Evolutionary conservation across 1,140 invertebrate genomes (phyloP).

Genomic region (Caerostris extrusa): DNA sequence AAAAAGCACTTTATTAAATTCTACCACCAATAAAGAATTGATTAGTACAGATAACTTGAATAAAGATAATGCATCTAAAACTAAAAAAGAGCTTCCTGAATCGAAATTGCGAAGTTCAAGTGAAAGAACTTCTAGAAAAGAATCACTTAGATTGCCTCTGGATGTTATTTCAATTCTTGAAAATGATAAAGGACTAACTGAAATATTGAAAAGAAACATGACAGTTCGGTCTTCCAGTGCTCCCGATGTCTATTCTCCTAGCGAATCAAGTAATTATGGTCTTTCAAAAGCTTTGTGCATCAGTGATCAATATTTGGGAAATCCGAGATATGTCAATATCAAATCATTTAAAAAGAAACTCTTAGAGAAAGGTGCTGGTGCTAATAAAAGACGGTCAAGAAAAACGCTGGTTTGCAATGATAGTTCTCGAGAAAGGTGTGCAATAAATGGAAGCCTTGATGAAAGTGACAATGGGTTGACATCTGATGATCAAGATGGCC

Average conservation of each 20-base stretch:
- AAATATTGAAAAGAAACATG: not conserved
- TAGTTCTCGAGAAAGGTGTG: not conserved
- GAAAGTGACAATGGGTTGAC: slow-evolving; percentile 68
- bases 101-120: not conserved
- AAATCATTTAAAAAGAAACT: slow-evolving; percentile 40
- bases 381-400: not conserved
- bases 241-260: not conserved
- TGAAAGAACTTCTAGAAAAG: not conserved
- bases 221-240: slow-evolving; percentile 29
- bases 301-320: slow-evolving; percentile 48
- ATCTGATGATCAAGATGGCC: slow-evolving; percentile 73
- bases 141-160: not conserved
- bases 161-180: slow-evolving; percentile 20
- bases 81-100: not conserved
- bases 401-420: not conserved
- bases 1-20: not conserved
- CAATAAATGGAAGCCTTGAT: slow-evolving; percentile 43
- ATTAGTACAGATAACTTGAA: not conserved
- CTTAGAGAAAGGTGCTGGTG: slow-evolving; percentile 11
- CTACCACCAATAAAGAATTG: not conserved
- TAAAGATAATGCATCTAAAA: not conserved
- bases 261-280: not conserved
- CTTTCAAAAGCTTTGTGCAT: slow-evolving; percentile 50
- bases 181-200: too few relatives aligned
- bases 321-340: slow-evolving; percentile 40